Evolutionary conservation across 1,140 invertebrate species (phyloP).

Genomic region (Drosophila kohkoa): DNA sequence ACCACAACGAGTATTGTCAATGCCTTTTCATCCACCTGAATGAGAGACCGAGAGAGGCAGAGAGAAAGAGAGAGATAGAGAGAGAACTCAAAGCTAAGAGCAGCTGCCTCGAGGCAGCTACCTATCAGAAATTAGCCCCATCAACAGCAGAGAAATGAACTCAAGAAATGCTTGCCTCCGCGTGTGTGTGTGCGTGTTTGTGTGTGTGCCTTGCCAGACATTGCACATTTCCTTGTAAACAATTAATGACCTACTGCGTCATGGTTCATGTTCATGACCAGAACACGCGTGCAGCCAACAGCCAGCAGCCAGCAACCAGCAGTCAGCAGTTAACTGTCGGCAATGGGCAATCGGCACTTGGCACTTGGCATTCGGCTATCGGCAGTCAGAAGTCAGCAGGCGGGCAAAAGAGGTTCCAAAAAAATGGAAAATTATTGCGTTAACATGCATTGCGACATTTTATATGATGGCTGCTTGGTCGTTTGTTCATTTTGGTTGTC

Average conservation of each 20-base stretch:
- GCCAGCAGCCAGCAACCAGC: background rate
- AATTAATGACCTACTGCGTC: constrained; percentile 83
- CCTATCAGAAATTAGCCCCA: constrained; percentile 31
- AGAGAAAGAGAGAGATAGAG: background rate
- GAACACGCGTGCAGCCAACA: background rate
- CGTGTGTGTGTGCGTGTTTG: background rate
- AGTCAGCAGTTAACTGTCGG: background rate
- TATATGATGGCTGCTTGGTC: constrained; percentile 52
- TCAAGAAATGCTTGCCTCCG: constrained; percentile 1
- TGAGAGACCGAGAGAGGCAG: too few relatives aligned
- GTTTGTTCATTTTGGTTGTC: constrained; percentile 19
- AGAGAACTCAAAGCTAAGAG: background rate
- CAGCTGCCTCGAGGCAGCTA: constrained; percentile 4
- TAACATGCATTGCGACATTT: constrained; percentile 78
- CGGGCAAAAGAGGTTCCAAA: constrained; percentile 5
- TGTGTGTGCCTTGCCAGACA: constrained; percentile 21
- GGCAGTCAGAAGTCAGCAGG: background rate
- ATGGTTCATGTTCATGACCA: constrained; percentile 52
- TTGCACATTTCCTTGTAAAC: constrained; percentile 57
- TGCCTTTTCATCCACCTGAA: constrained; percentile 24
- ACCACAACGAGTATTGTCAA: constrained; percentile 31
- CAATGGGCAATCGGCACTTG: background rate
- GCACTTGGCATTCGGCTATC: background rate
- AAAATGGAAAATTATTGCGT: constrained; percentile 57
- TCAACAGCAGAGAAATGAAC: background rate